Evolutionary conservation across 2,113 vertebrate genomes (phyloP), one percentile per base, ranked within the genome.

Genomic region (Chitala chitala): DNA sequence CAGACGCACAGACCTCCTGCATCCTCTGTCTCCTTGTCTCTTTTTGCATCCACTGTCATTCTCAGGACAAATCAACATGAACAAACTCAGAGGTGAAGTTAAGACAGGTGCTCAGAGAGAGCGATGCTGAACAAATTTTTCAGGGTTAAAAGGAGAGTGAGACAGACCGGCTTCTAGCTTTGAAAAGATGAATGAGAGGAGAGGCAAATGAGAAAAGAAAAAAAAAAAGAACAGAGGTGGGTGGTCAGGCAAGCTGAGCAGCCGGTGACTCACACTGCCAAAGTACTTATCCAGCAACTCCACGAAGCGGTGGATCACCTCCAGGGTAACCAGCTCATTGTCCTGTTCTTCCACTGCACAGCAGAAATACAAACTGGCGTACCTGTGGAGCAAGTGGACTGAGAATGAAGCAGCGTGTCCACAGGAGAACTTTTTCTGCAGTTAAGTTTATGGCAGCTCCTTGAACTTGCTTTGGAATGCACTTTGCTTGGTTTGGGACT

Each of bases 261-360:
- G 58, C 42, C 69, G 73, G 59, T 82, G 81, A 82, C 78, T 82
- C 83, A 84, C 73, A n/a, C 79, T 78, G 76, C 75, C 59, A 48
- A 75, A 82, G 76, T 77, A 79, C 80, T 77, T 79, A 74, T 79
- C 82, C 72, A 77, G 75, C 77, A 79, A 79, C 79, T 77, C 76
- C 63, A 77, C 74, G 72, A 82, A 82, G 77, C 78, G 80, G 65
- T 76, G 73, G 75, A 77, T 78, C 78, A 80, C 80, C 80, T 83
- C 80, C 80, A 81, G 78, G 71, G 69, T 82, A 78, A 82, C 70
- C 69, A 79, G 79, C 77, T 73, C 72, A 50, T 73, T 73, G 56
- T 73, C 72, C 58, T 73, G 72, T 58, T 73, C 72, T 44, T 73
- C 72, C 56, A 73, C 72, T 20, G 58, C 72, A 64, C 31, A 63